Percentiles rank a stretch among this genome's conserved stretches.
These are phyloP conservation scores for Bujurquina vittata DNA, from an alignment of 2,113 vertebrate genomes.

Conservation along the genomic window DNA sequence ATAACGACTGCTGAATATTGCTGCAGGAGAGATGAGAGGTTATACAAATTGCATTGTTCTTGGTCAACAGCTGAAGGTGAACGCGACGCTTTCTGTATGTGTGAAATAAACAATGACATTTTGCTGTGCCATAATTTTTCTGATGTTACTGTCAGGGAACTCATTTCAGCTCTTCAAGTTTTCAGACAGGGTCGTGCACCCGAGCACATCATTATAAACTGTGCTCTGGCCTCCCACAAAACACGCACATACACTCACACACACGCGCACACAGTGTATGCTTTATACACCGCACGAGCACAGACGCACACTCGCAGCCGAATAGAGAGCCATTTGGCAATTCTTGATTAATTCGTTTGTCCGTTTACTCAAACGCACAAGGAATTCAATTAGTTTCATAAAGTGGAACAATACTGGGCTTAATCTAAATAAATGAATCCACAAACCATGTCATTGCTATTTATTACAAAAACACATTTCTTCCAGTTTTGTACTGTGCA, in stretches of 20 bases:
- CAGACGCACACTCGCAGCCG: slow-evolving; percentile 36
- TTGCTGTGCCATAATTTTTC: slow-evolving; percentile 13
- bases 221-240: slow-evolving; percentile 15
- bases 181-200: slow-evolving; percentile 28
- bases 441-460: slow-evolving; percentile 71
- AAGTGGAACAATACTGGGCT: slow-evolving; percentile 71
- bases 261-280: slow-evolving; percentile 25
- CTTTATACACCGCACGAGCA: not conserved
- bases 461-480: slow-evolving; percentile 69
- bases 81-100: not conserved
- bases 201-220: slow-evolving; percentile 34
- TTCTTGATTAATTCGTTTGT: slow-evolving; percentile 75
- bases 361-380: slow-evolving; percentile 63
- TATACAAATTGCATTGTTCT: slow-evolving; percentile 11
- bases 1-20: not conserved
- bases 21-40: not conserved
- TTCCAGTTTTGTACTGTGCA: slow-evolving; percentile 47
- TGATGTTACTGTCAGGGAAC: slow-evolving; percentile 29
- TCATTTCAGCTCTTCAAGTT: slow-evolving; percentile 24
- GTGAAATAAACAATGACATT: slow-evolving; percentile 18
- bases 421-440: slow-evolving; percentile 79
- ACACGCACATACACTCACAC: slow-evolving; percentile 25
- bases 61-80: slow-evolving; percentile 9
- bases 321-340: slow-evolving; percentile 62
- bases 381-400: slow-evolving; percentile 76